phyloP scores from a whole-genome alignment of 1,140 invertebrate species.

The Calliphora vicina region DNA sequence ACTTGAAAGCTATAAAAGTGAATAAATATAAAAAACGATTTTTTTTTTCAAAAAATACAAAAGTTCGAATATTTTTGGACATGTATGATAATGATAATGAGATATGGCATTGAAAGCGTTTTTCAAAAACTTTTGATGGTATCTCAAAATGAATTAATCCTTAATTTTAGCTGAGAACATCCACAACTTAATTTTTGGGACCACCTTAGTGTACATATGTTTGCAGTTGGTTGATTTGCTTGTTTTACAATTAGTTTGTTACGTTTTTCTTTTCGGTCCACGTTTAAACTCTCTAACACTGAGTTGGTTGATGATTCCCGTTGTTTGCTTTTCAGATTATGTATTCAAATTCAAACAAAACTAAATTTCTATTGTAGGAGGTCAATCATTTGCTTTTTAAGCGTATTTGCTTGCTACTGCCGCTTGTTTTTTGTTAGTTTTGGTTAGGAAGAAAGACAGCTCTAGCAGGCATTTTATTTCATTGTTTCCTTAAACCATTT shows the following conservation, averaged over 20 bases:
- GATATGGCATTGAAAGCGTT: too few species aligned
- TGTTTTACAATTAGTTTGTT: slow-evolving; percentile 13
- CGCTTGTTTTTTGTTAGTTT: too few species aligned
- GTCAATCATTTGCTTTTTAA: slow-evolving; percentile 8
- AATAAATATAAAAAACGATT: too few species aligned
- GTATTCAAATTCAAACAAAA: neutral
- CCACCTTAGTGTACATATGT: neutral
- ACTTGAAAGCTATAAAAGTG: too few species aligned
- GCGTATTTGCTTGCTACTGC: neutral
- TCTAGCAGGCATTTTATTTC: neutral
- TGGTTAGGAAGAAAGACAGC: neutral
- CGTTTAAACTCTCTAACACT: neutral
- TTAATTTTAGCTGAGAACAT: too few species aligned
- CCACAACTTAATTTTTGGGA: too few species aligned
- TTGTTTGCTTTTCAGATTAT: neutral
- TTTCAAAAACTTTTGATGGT: too few species aligned
- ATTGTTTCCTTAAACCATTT: neutral
- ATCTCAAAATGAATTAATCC: too few species aligned
- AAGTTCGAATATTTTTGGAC: too few species aligned
- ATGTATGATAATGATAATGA: too few species aligned
- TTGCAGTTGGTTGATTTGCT: slow-evolving; percentile 1
- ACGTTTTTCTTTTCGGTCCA: neutral
- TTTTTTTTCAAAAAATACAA: too few species aligned
- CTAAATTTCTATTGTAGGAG: slow-evolving; percentile 17
- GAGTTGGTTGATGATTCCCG: neutral